Percentiles rank a stretch among this genome's conserved stretches.
Conservation (phyloP, 2,888 invertebrate species). For the Sarcophaga variegata region DNA sequence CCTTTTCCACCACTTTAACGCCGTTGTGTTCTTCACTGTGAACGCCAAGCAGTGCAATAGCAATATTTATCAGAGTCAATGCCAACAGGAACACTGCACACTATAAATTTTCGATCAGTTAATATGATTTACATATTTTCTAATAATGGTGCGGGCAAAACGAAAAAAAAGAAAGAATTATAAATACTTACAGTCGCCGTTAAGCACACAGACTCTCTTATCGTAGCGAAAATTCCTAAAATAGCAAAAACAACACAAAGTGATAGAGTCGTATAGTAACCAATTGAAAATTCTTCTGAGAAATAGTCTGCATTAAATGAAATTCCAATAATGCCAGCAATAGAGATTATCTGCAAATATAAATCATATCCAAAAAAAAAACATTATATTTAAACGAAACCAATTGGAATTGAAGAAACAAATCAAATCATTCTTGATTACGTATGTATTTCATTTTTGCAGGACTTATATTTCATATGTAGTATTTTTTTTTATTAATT, state of each 20-base stretch:
- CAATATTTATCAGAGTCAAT: conserved; percentile 88
- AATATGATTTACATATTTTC: conserved; percentile 2
- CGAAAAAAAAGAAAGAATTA: conserved; percentile 7
- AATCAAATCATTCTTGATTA: no score
- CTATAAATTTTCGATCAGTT: conserved; percentile 79
- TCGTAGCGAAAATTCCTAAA: conserved; percentile 94
- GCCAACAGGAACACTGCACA: conserved; percentile 88
- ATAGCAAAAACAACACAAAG: conserved; percentile 82
- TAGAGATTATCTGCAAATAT: conserved; percentile 74
- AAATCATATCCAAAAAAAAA: not conserved
- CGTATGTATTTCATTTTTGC: no score
- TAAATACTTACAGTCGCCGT: conserved; percentile 87
- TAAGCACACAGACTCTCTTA: conserved; percentile 93
- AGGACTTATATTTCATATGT: no score
- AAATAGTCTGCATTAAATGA: conserved; percentile 73
- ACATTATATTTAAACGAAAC: not conserved
- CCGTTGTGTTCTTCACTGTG: conserved; percentile 84
- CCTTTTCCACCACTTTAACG: conserved; percentile 82
- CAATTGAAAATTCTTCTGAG: conserved; percentile 71
- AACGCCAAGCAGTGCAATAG: conserved; percentile 85
- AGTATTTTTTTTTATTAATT: no score
- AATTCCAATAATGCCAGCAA: conserved; percentile 74
- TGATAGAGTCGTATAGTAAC: conserved; percentile 72
- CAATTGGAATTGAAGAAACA: no score
- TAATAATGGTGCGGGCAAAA: not conserved